A percentile compares a stretch with the other conserved stretches of the same genome.
These are phyloP conservation scores for Myocastor coypus DNA, from an alignment of 2,113 vertebrate genomes.

Conservation along the genomic window DNA sequence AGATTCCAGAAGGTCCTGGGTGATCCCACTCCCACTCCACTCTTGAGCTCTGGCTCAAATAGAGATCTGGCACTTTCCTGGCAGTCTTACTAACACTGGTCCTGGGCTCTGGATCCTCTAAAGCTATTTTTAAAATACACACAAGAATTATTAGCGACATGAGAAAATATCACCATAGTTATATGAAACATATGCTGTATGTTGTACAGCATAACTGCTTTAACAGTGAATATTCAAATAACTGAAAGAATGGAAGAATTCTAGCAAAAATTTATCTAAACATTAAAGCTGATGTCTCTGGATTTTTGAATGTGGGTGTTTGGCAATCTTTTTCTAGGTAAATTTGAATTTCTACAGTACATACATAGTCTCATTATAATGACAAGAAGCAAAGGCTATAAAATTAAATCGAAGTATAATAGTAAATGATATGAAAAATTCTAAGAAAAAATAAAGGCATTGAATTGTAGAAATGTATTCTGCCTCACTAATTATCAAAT, in stretches of 20 bases:
- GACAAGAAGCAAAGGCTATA: slow-evolving; percentile 39
- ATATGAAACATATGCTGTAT: no score
- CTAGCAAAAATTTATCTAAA: slow-evolving; percentile 51
- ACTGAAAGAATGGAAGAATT: neutral
- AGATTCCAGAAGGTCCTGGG: no score
- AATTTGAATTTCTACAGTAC: neutral
- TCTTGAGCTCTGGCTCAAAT: no score
- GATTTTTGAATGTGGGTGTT: slow-evolving; percentile 7
- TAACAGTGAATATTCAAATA: slow-evolving; percentile 14
- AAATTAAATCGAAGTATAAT: slow-evolving; percentile 44
- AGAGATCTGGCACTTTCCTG: no score
- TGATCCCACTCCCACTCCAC: no score
- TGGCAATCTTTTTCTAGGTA: slow-evolving; percentile 10
- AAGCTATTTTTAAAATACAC: slow-evolving; percentile 18
- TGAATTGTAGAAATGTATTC: slow-evolving; percentile 26
- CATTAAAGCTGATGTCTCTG: slow-evolving; percentile 6
- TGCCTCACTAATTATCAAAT: slow-evolving; percentile 39
- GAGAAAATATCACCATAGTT: neutral
- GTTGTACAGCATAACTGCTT: slow-evolving; percentile 6
- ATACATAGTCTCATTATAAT: slow-evolving; percentile 32
- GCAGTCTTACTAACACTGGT: no score
- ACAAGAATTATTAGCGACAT: neutral
- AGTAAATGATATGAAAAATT: slow-evolving; percentile 37
- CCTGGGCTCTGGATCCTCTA: neutral
- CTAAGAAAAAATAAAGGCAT: neutral